Evolutionary conservation across 2,113 vertebrate species (phyloP).

Genomic region (Platysternon megacephalum): DNA sequence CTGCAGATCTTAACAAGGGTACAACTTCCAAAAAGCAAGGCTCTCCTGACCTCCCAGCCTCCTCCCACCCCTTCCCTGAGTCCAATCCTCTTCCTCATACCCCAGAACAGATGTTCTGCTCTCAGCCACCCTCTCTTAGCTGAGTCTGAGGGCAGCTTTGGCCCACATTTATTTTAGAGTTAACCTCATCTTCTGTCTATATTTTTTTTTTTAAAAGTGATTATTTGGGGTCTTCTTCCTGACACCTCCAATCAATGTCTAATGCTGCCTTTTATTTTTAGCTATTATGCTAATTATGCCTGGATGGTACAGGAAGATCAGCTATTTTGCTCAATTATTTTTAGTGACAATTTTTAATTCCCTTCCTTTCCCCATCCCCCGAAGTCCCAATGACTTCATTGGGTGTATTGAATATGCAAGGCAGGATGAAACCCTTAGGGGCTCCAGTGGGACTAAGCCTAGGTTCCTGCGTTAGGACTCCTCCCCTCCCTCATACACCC

Average conservation of each 20-base stretch:
- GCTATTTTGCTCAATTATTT: slow-evolving; percentile 59
- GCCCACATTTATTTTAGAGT: slow-evolving; percentile 57
- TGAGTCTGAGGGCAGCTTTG: slow-evolving; percentile 45
- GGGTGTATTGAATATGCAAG: not conserved
- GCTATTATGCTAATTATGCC: slow-evolving; percentile 59
- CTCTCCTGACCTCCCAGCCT: not conserved
- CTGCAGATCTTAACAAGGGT: fast-evolving
- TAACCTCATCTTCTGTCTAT: slow-evolving; percentile 61
- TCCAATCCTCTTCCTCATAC: not conserved
- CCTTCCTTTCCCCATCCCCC: not conserved
- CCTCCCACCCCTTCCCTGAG: not conserved
- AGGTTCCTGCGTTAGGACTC: not conserved
- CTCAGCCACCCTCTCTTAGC: not conserved
- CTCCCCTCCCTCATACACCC: not conserved
- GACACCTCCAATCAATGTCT: slow-evolving; percentile 55
- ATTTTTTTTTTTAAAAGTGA: slow-evolving; percentile 1
- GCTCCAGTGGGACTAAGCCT: not conserved
- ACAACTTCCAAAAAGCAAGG: not conserved
- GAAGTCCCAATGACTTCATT: slow-evolving; percentile 14
- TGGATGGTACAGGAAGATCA: slow-evolving; percentile 49
- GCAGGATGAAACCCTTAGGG: not conserved
- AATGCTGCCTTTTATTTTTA: slow-evolving; percentile 61
- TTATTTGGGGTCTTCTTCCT: slow-evolving; percentile 51
- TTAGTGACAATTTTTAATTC: slow-evolving; percentile 68
- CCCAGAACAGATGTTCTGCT: not conserved